Conservation (phyloP, 2,113 vertebrate species). For the Mobula hypostoma region DNA sequence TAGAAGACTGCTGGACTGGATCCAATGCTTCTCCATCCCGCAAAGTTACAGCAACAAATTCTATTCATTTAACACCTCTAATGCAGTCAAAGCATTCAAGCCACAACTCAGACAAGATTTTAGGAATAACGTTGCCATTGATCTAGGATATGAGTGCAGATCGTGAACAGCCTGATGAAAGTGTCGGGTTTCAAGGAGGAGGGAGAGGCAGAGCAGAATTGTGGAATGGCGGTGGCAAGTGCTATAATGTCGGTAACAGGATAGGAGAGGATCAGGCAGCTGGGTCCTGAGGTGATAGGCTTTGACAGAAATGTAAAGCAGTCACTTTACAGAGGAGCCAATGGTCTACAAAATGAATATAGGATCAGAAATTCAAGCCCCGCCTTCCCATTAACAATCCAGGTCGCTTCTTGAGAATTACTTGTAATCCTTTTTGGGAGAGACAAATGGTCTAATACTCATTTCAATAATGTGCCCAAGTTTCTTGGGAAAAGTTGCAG, state of each 20-base stretch:
- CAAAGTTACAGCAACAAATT: background rate
- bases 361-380: background rate
- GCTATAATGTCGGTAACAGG: background rate
- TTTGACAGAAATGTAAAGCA: background rate
- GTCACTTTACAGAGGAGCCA: background rate
- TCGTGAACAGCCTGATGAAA: background rate
- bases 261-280: background rate
- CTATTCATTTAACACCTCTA: background rate
- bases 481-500: background rate
- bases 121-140: background rate
- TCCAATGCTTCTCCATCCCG: too few relatives aligned
- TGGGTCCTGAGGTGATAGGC: background rate
- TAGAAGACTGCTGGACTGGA: background rate
- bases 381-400: too few relatives aligned
- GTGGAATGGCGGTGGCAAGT: too few relatives aligned
- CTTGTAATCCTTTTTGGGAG: background rate
- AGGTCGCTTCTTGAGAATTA: background rate
- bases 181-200: background rate
- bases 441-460: background rate
- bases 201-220: background rate
- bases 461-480: background rate
- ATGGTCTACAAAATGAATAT: background rate
- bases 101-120: background rate
- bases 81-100: background rate
- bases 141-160: too few relatives aligned